Evolutionary conservation across 2,113 vertebrate species (phyloP).

Genomic region (Caloenas nicobarica): DNA sequence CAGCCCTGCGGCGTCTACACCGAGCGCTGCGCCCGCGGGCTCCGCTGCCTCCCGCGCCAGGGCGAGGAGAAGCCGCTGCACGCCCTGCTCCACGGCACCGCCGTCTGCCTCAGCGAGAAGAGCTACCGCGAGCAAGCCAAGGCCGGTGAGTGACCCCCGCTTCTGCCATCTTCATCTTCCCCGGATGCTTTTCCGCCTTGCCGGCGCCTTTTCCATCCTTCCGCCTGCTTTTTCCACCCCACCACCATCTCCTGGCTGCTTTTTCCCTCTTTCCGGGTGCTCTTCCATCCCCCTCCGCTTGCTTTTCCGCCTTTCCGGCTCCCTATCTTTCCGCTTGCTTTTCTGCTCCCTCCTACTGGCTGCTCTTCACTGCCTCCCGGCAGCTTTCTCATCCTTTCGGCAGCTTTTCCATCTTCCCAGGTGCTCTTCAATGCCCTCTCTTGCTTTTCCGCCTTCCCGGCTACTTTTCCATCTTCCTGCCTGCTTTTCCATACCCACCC

Average conservation of each 20-base stretch:
- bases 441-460: background rate
- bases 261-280: background rate
- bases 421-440: background rate
- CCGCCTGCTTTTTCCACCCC: background rate
- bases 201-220: background rate
- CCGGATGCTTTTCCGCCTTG: background rate
- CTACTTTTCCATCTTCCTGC: background rate
- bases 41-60: constrained; percentile 92
- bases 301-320: constrained; percentile 5
- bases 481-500: background rate
- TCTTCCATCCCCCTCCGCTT: background rate
- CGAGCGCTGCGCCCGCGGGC: constrained; percentile 90
- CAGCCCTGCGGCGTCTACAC: constrained; percentile 97
- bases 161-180: background rate
- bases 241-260: background rate
- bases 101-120: constrained; percentile 94
- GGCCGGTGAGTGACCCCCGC: constrained; percentile 82
- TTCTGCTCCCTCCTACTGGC: background rate
- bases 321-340: background rate
- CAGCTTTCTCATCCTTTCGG: background rate
- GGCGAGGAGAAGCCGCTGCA: constrained; percentile 97
- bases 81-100: constrained; percentile 94
- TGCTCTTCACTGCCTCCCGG: background rate
- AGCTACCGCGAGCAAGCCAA: constrained; percentile 88
- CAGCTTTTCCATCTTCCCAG: background rate